These are phyloP conservation scores for Burhinus oedicnemus DNA, from an alignment of 2,113 vertebrate species.

Conservation along the genomic window DNA sequence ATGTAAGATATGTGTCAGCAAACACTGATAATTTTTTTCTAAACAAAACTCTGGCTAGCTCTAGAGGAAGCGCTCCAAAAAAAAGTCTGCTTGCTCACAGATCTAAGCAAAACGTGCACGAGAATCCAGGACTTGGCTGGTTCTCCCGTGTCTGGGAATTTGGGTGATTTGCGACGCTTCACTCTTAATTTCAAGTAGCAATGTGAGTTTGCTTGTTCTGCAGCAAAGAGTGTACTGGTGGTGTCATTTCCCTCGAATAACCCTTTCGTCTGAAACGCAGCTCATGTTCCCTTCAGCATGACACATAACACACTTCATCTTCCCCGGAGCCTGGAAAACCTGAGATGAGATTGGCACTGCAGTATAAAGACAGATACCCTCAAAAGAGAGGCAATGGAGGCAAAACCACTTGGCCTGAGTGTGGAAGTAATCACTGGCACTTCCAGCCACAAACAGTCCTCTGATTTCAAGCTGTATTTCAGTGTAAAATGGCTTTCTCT, in stretches of 20 bases:
- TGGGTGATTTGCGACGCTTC: neutral
- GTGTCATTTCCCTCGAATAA: neutral
- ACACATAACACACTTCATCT: neutral
- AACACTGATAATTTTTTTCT: neutral
- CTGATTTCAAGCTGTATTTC: neutral
- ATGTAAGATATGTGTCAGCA: neutral
- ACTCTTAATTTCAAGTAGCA: neutral
- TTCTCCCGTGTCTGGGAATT: neutral
- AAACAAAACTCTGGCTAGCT: neutral
- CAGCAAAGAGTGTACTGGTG: neutral
- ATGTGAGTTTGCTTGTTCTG: neutral
- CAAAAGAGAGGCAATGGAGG: neutral
- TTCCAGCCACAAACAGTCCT: neutral
- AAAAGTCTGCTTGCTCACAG: neutral
- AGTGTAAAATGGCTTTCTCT: neutral
- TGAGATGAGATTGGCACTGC: constrained; percentile 9
- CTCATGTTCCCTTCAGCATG: neutral
- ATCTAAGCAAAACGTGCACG: neutral
- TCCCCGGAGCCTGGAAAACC: neutral
- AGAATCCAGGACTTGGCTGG: neutral
- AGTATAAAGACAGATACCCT: neutral
- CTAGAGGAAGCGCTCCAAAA: neutral
- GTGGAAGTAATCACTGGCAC: neutral
- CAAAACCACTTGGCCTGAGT: neutral
- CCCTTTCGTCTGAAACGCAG: neutral